Evolutionary conservation across 2,797 vertebrate species (phyloP).

Genomic region (Otus scops): DNA sequence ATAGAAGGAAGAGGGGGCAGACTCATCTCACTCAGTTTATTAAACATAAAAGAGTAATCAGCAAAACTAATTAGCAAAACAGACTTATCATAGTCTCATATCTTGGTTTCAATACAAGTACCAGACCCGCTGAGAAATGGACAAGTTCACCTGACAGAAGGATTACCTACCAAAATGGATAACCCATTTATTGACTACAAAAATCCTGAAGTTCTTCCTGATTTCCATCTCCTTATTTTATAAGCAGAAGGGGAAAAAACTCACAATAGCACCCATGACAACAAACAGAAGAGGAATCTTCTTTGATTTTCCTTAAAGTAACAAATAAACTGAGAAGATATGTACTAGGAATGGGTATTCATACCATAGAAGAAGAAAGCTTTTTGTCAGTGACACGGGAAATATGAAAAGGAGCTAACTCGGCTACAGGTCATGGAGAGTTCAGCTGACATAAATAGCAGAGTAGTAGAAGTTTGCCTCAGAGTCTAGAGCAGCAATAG

Average conservation of each 20-base stretch:
- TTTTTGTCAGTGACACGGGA: not conserved
- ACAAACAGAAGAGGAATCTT: not conserved
- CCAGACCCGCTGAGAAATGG: not conserved
- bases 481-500: not conserved
- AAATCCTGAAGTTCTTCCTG: not conserved
- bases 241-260: not conserved
- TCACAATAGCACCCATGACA: not conserved
- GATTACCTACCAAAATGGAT: not conserved
- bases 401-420: constrained; percentile 14
- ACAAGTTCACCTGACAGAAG: not conserved
- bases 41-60: not conserved
- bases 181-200: not conserved
- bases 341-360: not conserved
- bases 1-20: not conserved
- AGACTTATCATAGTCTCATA: not conserved
- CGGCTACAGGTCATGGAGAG: not conserved
- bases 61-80: not conserved
- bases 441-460: constrained; percentile 24
- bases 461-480: not conserved
- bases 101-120: not conserved
- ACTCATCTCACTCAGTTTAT: not conserved
- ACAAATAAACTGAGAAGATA: not conserved
- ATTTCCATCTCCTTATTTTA: not conserved
- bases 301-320: not conserved
- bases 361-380: not conserved